A percentile compares a stretch with the other conserved stretches of the same genome.
These are phyloP conservation scores for Orbicella faveolata DNA, from an alignment of 64 coral and sea anemone genomes.

Conservation along the genomic window DNA sequence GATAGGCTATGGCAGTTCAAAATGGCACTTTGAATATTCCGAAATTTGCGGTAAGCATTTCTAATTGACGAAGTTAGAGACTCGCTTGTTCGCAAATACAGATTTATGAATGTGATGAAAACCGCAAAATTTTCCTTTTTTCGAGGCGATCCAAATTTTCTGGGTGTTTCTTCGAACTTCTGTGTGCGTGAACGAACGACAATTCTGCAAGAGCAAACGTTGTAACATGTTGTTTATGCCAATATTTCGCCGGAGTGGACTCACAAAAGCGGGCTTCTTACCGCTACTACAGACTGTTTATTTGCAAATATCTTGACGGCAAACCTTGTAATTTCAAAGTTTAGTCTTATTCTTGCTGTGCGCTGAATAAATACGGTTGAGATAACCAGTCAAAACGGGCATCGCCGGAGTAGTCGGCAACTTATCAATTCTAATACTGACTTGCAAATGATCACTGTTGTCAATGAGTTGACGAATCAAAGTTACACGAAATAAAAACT, in stretches of 20 bases:
- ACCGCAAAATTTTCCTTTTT: not conserved
- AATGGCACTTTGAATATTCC: not conserved
- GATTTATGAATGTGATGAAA: not conserved
- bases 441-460: not conserved
- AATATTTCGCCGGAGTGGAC: too few relatives aligned
- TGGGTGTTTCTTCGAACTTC: not conserved
- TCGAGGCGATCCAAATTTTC: not conserved
- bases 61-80: not conserved
- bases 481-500: not conserved
- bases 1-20: not conserved
- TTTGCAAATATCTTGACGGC: conserved; percentile 3
- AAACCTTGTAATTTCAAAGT: conserved; percentile 15
- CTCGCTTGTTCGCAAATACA: not conserved
- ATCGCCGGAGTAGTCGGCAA: not conserved
- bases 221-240: not conserved
- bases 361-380: conserved; percentile 3
- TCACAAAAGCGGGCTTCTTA: not conserved
- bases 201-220: not conserved
- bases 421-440: not conserved
- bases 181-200: not conserved
- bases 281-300: not conserved
- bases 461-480: not conserved
- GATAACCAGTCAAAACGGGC: not conserved
- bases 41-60: conserved; percentile 13
- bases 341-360: not conserved